These are phyloP conservation scores for Xenopus borealis DNA, from an alignment of 2,113 vertebrate genomes.

Conservation along the genomic window DNA sequence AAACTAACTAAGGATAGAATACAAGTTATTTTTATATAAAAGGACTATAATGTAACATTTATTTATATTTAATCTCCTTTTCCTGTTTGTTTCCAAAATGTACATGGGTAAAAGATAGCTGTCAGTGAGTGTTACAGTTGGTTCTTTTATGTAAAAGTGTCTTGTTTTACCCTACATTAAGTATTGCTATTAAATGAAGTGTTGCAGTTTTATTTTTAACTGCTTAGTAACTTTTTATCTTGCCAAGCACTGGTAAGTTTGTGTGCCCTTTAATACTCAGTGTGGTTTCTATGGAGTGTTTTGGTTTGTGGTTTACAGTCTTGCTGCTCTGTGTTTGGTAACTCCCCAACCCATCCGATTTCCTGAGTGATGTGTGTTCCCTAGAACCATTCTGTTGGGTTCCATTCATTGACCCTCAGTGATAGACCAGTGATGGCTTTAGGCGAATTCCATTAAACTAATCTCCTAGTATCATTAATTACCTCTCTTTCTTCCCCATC, in stretches of 20 bases:
- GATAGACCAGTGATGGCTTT: slow-evolving; percentile 1
- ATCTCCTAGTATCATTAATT: slow-evolving; percentile 1
- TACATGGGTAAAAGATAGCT: too few relatives aligned
- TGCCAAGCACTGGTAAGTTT: slow-evolving; percentile 17
- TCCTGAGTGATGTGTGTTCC: slow-evolving; percentile 18
- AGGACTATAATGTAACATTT: too few relatives aligned
- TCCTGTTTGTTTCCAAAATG: too few relatives aligned
- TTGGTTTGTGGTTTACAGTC: slow-evolving; percentile 18
- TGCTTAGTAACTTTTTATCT: not conserved
- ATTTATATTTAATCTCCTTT: too few relatives aligned
- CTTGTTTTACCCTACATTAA: not conserved
- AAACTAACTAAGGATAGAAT: too few relatives aligned
- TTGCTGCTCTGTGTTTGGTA: slow-evolving; percentile 27
- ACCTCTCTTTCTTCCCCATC: not conserved
- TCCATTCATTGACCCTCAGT: not conserved
- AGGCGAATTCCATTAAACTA: slow-evolving; percentile 19
- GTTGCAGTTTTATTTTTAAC: not conserved
- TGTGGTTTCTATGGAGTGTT: not conserved
- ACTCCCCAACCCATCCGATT: not conserved
- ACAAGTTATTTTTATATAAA: too few relatives aligned
- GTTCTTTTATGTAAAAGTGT: too few relatives aligned
- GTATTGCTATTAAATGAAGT: too few relatives aligned
- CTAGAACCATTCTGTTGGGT: not conserved
- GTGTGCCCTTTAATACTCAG: not conserved
- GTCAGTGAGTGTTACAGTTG: too few relatives aligned